Evolutionary conservation across 2,888 invertebrate species (phyloP).

Genomic region (Calameuta filiformis): DNA sequence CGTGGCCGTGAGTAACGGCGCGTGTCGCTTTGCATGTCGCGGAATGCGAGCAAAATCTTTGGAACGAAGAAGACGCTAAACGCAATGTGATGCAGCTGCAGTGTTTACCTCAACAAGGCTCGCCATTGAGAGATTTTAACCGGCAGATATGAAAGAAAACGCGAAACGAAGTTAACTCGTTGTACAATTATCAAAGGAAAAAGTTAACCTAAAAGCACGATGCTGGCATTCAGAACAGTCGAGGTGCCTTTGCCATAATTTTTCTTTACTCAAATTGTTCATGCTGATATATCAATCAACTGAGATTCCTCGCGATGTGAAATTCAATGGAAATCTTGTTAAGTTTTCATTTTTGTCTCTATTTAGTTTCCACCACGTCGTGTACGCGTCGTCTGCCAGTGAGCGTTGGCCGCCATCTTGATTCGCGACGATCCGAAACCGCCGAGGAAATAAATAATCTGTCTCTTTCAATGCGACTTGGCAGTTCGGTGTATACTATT

Average conservation of each 20-base stretch:
- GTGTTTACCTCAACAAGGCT: slow-evolving; percentile 50
- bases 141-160: slow-evolving; percentile 12
- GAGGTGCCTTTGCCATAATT: background rate
- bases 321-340: too few species aligned
- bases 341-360: background rate
- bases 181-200: background rate
- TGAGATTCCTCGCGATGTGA: background rate
- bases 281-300: background rate
- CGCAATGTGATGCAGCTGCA: slow-evolving; percentile 49
- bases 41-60: slow-evolving; percentile 53
- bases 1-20: slow-evolving; percentile 15
- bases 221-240: background rate
- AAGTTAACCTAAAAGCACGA: background rate
- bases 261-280: background rate
- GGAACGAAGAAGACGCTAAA: slow-evolving; percentile 5
- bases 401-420: background rate
- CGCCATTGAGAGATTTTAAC: slow-evolving; percentile 52
- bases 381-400: background rate
- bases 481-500: slow-evolving; percentile 42
- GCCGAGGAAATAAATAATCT: background rate
- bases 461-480: slow-evolving; percentile 26
- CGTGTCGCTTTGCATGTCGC: slow-evolving; percentile 45
- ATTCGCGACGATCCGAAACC: background rate
- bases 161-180: background rate
- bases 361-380: background rate